A percentile compares a stretch with the other conserved stretches of the same genome.
Conservation (phyloP, 2,797 vertebrate genomes). For the Cichlasoma orientale region DNA sequence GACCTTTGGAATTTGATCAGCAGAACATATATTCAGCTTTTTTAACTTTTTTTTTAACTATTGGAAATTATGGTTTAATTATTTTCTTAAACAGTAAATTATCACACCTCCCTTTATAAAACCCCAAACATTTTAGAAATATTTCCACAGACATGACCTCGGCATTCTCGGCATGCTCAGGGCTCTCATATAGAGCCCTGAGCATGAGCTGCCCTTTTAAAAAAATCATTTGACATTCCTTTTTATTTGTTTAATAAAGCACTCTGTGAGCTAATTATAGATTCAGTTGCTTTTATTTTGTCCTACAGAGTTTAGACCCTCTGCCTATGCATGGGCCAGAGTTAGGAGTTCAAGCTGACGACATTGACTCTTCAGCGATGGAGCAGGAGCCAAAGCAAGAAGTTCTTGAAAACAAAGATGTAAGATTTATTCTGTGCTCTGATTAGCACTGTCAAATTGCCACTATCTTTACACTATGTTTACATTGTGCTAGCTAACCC, state of each 20-base stretch:
- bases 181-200: neutral
- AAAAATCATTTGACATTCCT: neutral
- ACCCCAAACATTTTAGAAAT: neutral
- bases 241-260: neutral
- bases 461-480: neutral
- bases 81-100: neutral
- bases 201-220: neutral
- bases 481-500: neutral
- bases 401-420: slow-evolving; percentile 96
- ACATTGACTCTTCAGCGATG: slow-evolving; percentile 87
- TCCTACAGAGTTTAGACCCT: slow-evolving; percentile 91
- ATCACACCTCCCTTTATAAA: neutral
- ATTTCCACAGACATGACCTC: neutral
- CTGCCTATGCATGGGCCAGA: slow-evolving; percentile 91
- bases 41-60: neutral
- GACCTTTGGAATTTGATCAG: no score
- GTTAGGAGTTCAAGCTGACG: slow-evolving; percentile 89
- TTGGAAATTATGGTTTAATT: neutral
- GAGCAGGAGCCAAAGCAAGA: slow-evolving; percentile 92
- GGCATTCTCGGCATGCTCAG: neutral
- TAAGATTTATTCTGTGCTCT: slow-evolving; percentile 63
- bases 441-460: neutral
- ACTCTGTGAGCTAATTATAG: neutral
- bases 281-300: neutral
- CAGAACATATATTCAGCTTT: neutral